Percentiles rank a stretch among this genome's conserved stretches.
These are phyloP conservation scores for Danio choprae DNA, from an alignment of 2,797 vertebrate genomes.

Conservation along the genomic window DNA sequence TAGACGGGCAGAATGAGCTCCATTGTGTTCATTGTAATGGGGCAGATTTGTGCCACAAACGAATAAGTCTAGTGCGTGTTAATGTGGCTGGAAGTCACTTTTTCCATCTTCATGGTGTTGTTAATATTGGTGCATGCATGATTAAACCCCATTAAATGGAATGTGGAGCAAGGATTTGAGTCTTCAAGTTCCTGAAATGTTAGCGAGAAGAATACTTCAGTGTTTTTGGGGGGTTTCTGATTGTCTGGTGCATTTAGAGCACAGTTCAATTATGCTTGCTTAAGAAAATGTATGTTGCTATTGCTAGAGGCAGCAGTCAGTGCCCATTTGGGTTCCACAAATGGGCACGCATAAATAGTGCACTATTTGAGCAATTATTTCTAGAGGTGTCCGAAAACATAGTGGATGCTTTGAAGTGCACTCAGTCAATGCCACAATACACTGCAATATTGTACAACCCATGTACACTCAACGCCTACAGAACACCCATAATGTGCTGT, in stretches of 20 bases:
- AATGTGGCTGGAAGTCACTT: conserved; percentile 83
- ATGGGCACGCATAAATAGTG: no score
- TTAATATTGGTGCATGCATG: conserved; percentile 15
- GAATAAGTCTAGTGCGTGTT: conserved; percentile 88
- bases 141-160: not conserved
- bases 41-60: conserved; percentile 88
- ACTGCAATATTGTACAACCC: no score
- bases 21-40: conserved; percentile 88
- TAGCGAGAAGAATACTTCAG: not conserved
- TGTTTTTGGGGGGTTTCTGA: not conserved
- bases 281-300: not conserved
- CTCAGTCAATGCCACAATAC: no score
- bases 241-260: not conserved
- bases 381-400: no score
- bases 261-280: not conserved
- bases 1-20: conserved; percentile 79
- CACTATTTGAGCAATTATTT: no score
- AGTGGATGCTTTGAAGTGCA: no score
- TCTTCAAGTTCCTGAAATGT: not conserved
- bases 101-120: conserved; percentile 51
- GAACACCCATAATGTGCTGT: no score
- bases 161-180: not conserved
- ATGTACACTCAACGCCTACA: no score
- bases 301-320: no score
- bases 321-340: not conserved